phyloP scores from a whole-genome alignment of 1,140 invertebrate species.

The Drosophila busckii region DNA sequence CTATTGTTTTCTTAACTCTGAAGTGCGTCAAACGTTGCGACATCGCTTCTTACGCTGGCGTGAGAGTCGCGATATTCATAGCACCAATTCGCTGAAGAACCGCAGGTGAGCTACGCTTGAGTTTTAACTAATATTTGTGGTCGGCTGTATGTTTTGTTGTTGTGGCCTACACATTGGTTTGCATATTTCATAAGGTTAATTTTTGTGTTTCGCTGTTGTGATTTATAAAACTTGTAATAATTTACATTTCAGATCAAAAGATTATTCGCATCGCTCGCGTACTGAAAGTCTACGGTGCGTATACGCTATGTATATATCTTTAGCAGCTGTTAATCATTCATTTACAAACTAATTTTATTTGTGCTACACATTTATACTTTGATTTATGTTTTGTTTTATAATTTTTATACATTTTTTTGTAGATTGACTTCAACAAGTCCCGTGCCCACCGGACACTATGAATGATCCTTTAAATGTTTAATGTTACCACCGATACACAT shows the following conservation, averaged over 20 bases:
- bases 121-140: neutral
- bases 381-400: slow-evolving; percentile 8
- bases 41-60: slow-evolving; percentile 90
- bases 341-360: slow-evolving; percentile 19
- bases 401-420: slow-evolving; percentile 32
- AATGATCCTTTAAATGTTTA: slow-evolving; percentile 41
- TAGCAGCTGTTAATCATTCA: slow-evolving; percentile 19
- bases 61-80: slow-evolving; percentile 82
- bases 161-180: slow-evolving; percentile 1
- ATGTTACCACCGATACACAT: slow-evolving; percentile 45
- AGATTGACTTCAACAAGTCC: slow-evolving; percentile 75
- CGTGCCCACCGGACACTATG: slow-evolving; percentile 65
- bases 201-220: slow-evolving; percentile 42
- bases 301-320: slow-evolving; percentile 41
- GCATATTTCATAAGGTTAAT: neutral
- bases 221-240: slow-evolving; percentile 57
- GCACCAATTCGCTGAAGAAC: slow-evolving; percentile 77
- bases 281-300: slow-evolving; percentile 90
- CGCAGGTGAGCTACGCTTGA: slow-evolving; percentile 48
- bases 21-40: slow-evolving; percentile 90
- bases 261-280: slow-evolving; percentile 86
- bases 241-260: slow-evolving; percentile 82
- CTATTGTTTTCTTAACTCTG: slow-evolving; percentile 95
- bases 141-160: slow-evolving; percentile 8
- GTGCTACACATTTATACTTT: slow-evolving; percentile 18